These are phyloP conservation scores for Ancistrus triradiatus DNA, from an alignment of 2,113 vertebrate species.

Conservation along the genomic window DNA sequence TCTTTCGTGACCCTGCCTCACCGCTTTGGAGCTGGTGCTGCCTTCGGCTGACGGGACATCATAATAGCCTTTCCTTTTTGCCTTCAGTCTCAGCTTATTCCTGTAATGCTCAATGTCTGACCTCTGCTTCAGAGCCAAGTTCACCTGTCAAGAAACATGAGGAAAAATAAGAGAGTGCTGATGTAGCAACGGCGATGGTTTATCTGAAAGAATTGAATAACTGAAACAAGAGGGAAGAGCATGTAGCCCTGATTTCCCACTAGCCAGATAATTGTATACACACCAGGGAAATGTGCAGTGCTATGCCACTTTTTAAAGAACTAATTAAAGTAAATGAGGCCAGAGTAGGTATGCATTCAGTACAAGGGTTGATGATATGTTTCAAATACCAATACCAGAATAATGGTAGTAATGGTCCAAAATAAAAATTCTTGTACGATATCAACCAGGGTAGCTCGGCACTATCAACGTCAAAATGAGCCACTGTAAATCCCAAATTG, in stretches of 20 bases:
- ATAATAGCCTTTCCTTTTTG: conserved; percentile 94
- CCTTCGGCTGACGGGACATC: conserved; percentile 83
- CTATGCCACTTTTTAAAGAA: conserved; percentile 16
- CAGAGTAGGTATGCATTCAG: not conserved
- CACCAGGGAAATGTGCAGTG: conserved; percentile 23
- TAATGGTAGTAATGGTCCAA: too few species aligned
- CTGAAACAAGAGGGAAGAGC: not conserved
- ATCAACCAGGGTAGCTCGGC: too few species aligned
- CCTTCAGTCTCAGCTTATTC: conserved; percentile 95
- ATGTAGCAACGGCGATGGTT: not conserved
- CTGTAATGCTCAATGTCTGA: conserved; percentile 98
- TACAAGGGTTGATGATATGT: not conserved
- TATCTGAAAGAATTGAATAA: conserved; percentile 2
- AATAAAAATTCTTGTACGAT: too few species aligned
- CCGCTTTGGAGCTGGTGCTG: conserved; percentile 61
- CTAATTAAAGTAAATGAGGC: conserved; percentile 17
- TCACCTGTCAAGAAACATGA: conserved; percentile 71
- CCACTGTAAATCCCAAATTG: too few species aligned
- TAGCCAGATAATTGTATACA: conserved; percentile 21
- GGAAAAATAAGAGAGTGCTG: not conserved
- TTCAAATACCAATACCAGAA: too few species aligned
- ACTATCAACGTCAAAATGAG: too few species aligned
- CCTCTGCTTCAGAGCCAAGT: conserved; percentile 94
- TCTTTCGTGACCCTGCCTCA: conserved; percentile 75
- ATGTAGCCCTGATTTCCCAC: conserved; percentile 34